Percentiles rank a stretch among this genome's conserved stretches.
Evolutionary conservation across 2,113 vertebrate genomes (phyloP).

Genomic region (Spermophilus dauricus): DNA sequence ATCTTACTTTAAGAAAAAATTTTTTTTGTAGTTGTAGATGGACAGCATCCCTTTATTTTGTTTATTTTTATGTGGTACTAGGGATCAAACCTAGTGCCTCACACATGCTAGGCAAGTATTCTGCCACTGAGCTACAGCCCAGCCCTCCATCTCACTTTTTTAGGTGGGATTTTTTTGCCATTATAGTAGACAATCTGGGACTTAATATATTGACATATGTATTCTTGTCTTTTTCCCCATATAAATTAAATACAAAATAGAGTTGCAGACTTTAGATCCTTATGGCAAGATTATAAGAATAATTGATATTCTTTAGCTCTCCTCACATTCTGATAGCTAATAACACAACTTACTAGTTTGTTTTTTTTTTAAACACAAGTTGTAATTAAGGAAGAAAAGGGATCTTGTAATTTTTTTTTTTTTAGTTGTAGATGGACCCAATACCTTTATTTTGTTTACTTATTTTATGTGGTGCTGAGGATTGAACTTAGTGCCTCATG

Average conservation of each 20-base stretch:
- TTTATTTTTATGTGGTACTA: too few relatives aligned
- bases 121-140: too few relatives aligned
- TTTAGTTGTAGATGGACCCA: too few relatives aligned
- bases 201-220: neutral
- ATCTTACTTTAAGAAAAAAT: neutral
- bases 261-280: slow-evolving; percentile 16
- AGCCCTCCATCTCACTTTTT: neutral
- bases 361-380: neutral
- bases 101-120: too few relatives aligned
- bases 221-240: neutral
- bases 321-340: slow-evolving; percentile 50
- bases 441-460: too few relatives aligned
- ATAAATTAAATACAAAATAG: slow-evolving; percentile 35
- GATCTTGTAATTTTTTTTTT: slow-evolving; percentile 22
- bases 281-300: slow-evolving; percentile 24
- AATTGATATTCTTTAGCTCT: slow-evolving; percentile 35
- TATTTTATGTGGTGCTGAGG: too few relatives aligned
- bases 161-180: slow-evolving; percentile 34
- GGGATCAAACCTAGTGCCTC: too few relatives aligned
- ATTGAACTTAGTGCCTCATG: too few relatives aligned
- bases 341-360: neutral
- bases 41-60: too few relatives aligned
- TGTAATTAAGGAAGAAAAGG: slow-evolving; percentile 49
- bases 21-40: too few relatives aligned
- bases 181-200: neutral